phyloP scores from a whole-genome alignment of 2,888 invertebrate species.

The Dasysyrphus tricinctus region DNA sequence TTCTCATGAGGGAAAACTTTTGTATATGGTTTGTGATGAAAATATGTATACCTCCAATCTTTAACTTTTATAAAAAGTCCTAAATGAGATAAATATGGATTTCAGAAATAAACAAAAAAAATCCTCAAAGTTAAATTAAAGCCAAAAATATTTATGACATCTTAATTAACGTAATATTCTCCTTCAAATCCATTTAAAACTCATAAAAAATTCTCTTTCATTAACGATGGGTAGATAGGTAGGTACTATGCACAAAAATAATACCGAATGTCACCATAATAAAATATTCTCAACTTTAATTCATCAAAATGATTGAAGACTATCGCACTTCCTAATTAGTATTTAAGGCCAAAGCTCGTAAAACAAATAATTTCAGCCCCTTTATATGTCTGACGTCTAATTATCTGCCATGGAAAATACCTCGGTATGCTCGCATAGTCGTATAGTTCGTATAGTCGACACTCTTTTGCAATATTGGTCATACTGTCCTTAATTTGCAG shows the following conservation, averaged over 20 bases:
- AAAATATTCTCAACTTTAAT: slow-evolving; percentile 30
- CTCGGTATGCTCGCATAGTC: background rate
- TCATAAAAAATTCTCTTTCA: slow-evolving; percentile 4
- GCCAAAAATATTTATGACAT: background rate
- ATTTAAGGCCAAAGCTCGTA: slow-evolving; percentile 60
- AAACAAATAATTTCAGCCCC: slow-evolving; percentile 55
- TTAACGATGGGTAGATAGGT: too few relatives aligned
- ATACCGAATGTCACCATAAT: slow-evolving; percentile 3
- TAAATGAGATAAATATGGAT: background rate
- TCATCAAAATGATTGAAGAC: slow-evolving; percentile 39
- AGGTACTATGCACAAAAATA: background rate
- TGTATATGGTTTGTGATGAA: background rate
- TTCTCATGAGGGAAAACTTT: slow-evolving; percentile 3
- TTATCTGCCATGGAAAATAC: slow-evolving; percentile 53
- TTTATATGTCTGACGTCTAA: slow-evolving; percentile 53
- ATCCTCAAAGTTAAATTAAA: background rate
- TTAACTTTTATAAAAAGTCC: background rate
- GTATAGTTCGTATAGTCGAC: background rate
- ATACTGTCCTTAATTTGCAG: slow-evolving; percentile 61
- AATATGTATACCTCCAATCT: background rate
- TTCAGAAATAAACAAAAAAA: background rate
- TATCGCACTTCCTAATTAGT: slow-evolving; percentile 55
- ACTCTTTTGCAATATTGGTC: slow-evolving; percentile 35
- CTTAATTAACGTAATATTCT: background rate
- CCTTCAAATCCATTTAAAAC: background rate